These are phyloP conservation scores for Edolisoma coerulescens DNA, from an alignment of 2,113 vertebrate species.

Conservation along the genomic window DNA sequence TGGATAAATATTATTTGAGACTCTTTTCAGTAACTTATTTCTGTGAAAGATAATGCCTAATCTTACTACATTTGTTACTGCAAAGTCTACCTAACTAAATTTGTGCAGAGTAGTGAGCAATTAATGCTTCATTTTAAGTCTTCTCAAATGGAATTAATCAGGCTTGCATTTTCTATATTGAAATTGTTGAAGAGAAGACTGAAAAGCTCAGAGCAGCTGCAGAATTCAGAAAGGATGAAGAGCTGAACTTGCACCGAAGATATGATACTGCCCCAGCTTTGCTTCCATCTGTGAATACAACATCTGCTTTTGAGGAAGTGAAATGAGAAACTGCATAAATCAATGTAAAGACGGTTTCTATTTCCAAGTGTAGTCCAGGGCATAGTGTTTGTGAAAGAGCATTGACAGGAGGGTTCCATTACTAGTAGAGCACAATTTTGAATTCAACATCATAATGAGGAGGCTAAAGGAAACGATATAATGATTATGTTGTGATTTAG, in stretches of 20 bases:
- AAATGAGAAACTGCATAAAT: slow-evolving; percentile 46
- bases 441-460: background rate
- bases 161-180: slow-evolving; percentile 46
- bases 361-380: slow-evolving; percentile 8
- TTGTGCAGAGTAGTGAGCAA: slow-evolving; percentile 37
- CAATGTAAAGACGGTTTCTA: slow-evolving; percentile 11
- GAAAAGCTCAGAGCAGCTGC: slow-evolving; percentile 54
- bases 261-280: slow-evolving; percentile 3
- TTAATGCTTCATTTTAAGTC: slow-evolving; percentile 22
- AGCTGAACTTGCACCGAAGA: slow-evolving; percentile 42
- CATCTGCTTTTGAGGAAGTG: slow-evolving; percentile 53
- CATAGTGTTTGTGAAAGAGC: background rate
- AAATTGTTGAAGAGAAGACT: slow-evolving; percentile 29
- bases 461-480: background rate
- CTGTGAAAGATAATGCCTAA: slow-evolving; percentile 53
- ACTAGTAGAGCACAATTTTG: background rate
- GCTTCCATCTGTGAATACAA: slow-evolving; percentile 46
- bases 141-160: slow-evolving; percentile 57
- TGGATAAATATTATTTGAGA: slow-evolving; percentile 49
- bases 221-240: slow-evolving; percentile 31
- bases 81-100: slow-evolving; percentile 55
- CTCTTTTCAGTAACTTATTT: slow-evolving; percentile 38
- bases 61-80: slow-evolving; percentile 41
- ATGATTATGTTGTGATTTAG: background rate
- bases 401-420: background rate